Evolutionary conservation across 2,888 invertebrate species (phyloP), one percentile per base, ranked within the genome.

Genomic region (Euplagia quadripunctaria): DNA sequence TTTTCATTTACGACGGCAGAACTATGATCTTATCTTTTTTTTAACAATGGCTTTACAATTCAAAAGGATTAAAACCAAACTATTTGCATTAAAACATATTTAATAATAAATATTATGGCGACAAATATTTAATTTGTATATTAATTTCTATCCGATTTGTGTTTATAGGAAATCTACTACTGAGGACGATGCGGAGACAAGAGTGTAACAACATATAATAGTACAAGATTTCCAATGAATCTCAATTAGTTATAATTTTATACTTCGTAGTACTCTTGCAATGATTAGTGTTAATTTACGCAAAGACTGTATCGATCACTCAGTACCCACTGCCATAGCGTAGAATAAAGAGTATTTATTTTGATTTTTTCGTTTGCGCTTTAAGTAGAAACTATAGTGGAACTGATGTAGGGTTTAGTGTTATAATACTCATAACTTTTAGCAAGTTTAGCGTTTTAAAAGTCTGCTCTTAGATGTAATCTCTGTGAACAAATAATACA

Each of bases 191-290:
- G 95, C 96, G 4, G 96, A 96, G 83, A 96, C 96, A 70, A 93
- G 96, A 92, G 96, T 96, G 73, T 96, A 88, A 91, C 83, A 81
- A 87, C 79, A 79, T 83, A 87, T 90, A 31, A 14, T 61, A 93
- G 92, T 94, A 94, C 94, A 95, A 94, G 94, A 91, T 95, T 94
- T 95, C 95, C 95, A 95, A 93, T 94, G 95, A 94, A 93, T 95
- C 95, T 96, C 95, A 96, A 89, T 92, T 94, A 94, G 93, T 88
- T 89, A 85, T 91, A 89, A 88, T 89, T 89, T 85, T 83, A 85
- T 82, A 84, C 78, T 81, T 83, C 80, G 84, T 86, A 82, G 85
- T 82, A 82, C 82, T 82, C 78, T 77, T 85, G 78, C 81, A 83
- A 82, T 82, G 80, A 82, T 73, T 89, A 89, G 86, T 77, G 83